phyloP scores from a whole-genome alignment of 2,797 vertebrate species.

The Neosilurus mollespiculum region DNA sequence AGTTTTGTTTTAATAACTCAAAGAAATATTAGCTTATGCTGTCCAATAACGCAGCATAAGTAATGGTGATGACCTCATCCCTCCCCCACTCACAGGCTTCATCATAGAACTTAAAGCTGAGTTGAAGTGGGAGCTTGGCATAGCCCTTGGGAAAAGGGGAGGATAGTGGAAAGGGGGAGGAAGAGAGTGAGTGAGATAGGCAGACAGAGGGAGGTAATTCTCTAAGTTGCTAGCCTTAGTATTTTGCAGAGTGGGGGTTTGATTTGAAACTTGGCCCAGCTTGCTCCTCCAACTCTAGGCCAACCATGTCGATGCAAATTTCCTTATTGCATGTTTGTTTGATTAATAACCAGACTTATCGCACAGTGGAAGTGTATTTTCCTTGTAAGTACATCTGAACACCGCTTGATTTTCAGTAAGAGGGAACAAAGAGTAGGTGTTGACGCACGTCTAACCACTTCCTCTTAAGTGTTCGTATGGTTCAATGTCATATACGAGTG shows the following conservation, averaged over 20 bases:
- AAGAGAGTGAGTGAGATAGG: constrained; percentile 27
- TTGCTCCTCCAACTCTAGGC: constrained; percentile 8
- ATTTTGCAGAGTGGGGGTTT: constrained; percentile 64
- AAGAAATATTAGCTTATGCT: constrained; percentile 16
- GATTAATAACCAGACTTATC: constrained; percentile 14
- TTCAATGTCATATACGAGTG: constrained; percentile 20
- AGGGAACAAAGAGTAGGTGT: constrained; percentile 39
- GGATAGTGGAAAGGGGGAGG: constrained; percentile 37
- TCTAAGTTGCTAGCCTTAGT: constrained; percentile 68
- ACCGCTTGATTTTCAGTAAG: constrained; percentile 36
- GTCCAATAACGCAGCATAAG: constrained; percentile 62
- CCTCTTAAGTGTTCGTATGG: constrained; percentile 39
- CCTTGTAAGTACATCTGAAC: constrained; percentile 14
- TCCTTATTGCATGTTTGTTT: constrained; percentile 23
- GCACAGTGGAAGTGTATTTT: constrained; percentile 1
- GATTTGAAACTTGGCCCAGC: constrained; percentile 50
- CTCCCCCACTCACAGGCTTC: constrained; percentile 61
- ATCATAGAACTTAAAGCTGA: constrained; percentile 48
- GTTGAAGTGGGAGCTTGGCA: constrained; percentile 62
- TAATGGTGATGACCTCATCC: constrained; percentile 65
- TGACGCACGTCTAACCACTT: constrained; percentile 41
- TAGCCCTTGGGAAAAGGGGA: constrained; percentile 60
- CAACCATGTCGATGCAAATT: constrained; percentile 33
- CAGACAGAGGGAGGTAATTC: constrained; percentile 60
- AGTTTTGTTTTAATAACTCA: constrained; percentile 6